Conservation (phyloP, 2,113 vertebrate species). For the Nyctibius bracteatus region DNA sequence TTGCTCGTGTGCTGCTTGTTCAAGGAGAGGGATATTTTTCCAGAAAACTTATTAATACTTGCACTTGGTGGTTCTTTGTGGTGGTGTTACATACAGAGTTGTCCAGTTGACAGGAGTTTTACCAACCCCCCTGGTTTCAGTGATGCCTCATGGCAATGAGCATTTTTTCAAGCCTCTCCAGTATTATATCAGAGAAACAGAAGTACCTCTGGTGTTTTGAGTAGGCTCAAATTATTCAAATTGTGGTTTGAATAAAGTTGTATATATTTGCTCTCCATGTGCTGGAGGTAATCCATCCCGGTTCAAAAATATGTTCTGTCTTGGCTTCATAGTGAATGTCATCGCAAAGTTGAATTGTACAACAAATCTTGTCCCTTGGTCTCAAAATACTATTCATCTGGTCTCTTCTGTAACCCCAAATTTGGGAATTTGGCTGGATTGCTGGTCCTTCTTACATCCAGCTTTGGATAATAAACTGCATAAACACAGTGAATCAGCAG, state of each 20-base stretch:
- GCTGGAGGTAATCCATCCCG: not conserved
- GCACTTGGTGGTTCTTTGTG: fast-evolving
- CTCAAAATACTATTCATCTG: not conserved
- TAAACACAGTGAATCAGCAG: conserved; percentile 17
- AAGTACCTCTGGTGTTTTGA: not conserved
- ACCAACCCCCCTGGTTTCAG: not conserved
- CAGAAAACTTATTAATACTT: not conserved
- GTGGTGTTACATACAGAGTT: not conserved
- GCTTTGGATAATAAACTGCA: not conserved
- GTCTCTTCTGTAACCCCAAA: not conserved
- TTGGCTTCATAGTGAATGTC: not conserved
- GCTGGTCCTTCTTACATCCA: not conserved
- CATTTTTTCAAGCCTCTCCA: not conserved
- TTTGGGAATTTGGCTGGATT: not conserved
- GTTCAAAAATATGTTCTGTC: not conserved
- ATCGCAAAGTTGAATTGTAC: not conserved
- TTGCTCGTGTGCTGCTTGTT: fast-evolving
- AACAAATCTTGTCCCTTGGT: not conserved
- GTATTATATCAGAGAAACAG: not conserved
- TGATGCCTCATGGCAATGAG: not conserved
- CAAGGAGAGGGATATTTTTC: not conserved
- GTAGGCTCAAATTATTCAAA: not conserved
- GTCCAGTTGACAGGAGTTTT: not conserved
- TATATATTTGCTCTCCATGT: not conserved
- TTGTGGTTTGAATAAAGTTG: not conserved